These are phyloP conservation scores for Alfaro cultratus DNA, from an alignment of 2,797 vertebrate genomes.

Conservation along the genomic window DNA sequence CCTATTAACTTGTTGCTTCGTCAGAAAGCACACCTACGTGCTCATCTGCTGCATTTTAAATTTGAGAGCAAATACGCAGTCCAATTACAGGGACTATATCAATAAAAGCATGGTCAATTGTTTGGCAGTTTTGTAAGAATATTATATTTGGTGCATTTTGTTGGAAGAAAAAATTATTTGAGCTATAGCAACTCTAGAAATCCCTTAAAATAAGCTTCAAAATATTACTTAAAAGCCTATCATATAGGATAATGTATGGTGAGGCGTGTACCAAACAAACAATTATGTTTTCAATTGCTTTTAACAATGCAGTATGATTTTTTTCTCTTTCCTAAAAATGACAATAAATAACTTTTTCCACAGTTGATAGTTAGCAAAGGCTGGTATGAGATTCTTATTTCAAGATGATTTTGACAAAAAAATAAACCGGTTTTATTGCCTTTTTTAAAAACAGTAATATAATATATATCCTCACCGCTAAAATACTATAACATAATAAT, in stretches of 20 bases:
- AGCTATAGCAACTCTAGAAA: neutral
- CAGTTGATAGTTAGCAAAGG: neutral
- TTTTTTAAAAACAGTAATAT: neutral
- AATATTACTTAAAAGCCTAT: neutral
- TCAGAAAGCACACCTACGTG: neutral
- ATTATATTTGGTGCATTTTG: neutral
- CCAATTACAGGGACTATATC: neutral
- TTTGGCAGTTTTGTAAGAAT: neutral
- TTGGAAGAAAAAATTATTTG: too few relatives aligned
- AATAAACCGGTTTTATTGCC: neutral
- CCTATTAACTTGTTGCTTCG: conserved; percentile 55
- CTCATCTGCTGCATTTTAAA: neutral
- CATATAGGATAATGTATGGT: neutral
- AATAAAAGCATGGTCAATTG: neutral
- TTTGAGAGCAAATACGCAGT: neutral
- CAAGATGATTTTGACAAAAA: neutral
- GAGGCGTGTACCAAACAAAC: neutral
- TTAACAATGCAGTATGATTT: too few relatives aligned
- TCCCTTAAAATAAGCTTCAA: neutral
- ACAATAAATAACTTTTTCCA: neutral
- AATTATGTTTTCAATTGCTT: neutral
- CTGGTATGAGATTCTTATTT: neutral
- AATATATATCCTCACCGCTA: neutral
- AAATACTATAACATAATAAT: neutral
- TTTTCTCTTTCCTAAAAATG: neutral